phyloP scores from a whole-genome alignment of 1,140 invertebrate genomes.

The Hypsibius dujardini region DNA sequence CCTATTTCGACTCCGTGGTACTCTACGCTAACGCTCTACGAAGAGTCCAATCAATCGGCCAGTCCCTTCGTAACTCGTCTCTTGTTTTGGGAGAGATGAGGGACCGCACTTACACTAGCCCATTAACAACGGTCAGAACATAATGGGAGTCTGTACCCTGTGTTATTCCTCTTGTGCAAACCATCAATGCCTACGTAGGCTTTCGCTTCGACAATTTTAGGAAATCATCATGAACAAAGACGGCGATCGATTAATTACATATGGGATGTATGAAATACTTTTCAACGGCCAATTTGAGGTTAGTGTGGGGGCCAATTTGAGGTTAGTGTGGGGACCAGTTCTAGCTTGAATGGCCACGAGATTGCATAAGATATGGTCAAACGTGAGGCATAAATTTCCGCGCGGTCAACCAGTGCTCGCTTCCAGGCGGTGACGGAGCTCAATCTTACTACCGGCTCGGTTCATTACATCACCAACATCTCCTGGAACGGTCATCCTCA shows the following conservation, averaged over 20 bases:
- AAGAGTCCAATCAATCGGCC: background rate
- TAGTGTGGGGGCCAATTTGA: too few species aligned
- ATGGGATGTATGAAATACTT: too few species aligned
- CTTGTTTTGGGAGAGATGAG: background rate
- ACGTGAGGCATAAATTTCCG: background rate
- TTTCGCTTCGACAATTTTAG: too few species aligned
- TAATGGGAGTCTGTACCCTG: background rate
- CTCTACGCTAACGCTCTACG: background rate
- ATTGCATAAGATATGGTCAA: conserved; percentile 3
- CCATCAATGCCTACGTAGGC: too few species aligned
- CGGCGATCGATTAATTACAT: too few species aligned
- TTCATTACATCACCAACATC: background rate
- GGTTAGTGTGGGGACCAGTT: too few species aligned
- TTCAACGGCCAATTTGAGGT: too few species aligned
- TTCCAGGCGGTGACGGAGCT: background rate
- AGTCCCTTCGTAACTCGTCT: background rate
- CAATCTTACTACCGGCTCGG: too few species aligned
- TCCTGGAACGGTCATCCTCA: background rate
- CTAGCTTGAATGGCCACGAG: background rate
- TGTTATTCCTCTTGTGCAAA: background rate
- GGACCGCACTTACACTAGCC: background rate
- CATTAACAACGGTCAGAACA: background rate
- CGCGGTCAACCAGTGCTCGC: background rate
- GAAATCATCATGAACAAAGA: too few species aligned
- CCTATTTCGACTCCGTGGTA: background rate